phyloP scores from a whole-genome alignment of 2,888 invertebrate genomes.

The Luperina nickerlii region DNA sequence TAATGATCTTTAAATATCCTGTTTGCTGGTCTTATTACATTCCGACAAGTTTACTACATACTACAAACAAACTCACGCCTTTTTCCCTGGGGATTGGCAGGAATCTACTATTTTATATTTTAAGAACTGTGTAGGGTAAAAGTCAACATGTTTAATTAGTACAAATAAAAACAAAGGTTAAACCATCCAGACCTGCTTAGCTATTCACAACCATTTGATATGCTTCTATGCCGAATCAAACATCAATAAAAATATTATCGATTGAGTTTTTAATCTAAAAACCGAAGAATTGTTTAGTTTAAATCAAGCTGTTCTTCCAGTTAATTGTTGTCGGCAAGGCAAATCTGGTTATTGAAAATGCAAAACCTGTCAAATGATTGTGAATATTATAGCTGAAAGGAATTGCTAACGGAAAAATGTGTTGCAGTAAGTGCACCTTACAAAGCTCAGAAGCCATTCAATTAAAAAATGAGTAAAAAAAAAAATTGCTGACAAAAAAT shows the following conservation, averaged over 20 bases:
- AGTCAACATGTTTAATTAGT: neutral
- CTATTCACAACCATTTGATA: neutral
- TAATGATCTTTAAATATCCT: neutral
- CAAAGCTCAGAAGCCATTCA: neutral
- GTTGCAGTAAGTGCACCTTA: neutral
- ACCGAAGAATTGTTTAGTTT: too few species aligned
- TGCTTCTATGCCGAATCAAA: neutral
- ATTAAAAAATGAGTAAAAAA: neutral
- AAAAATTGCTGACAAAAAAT: neutral
- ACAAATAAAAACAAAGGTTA: neutral
- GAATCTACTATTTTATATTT: neutral
- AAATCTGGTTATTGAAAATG: neutral
- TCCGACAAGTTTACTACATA: neutral
- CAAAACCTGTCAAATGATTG: neutral
- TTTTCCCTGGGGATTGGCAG: neutral
- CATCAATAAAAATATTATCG: too few species aligned
- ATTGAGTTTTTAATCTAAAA: neutral
- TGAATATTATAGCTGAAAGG: neutral
- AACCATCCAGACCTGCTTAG: neutral
- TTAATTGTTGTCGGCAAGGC: too few species aligned
- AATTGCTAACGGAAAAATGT: neutral
- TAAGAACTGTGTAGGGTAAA: neutral
- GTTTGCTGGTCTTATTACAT: neutral
- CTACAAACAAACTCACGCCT: too few species aligned
- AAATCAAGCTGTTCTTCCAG: too few species aligned